These are phyloP conservation scores for Platycheirus albimanus DNA, from an alignment of 2,888 invertebrate genomes.

Conservation along the genomic window DNA sequence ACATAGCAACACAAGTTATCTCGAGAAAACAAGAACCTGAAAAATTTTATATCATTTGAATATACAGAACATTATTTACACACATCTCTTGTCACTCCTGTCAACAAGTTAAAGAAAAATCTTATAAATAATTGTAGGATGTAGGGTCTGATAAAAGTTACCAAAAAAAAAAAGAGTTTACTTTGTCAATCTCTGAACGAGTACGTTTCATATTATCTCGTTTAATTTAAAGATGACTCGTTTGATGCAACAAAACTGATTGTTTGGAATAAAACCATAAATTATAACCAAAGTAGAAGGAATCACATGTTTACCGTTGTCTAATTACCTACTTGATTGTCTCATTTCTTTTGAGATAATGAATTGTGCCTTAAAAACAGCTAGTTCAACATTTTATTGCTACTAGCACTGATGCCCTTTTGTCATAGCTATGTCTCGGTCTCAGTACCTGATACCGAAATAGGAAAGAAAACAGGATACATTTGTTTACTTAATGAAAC, in stretches of 20 bases:
- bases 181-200: constrained; percentile 29
- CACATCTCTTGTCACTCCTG: constrained; percentile 51
- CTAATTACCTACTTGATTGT: constrained; percentile 38
- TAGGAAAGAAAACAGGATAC: constrained; percentile 37
- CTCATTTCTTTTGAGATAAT: constrained; percentile 23
- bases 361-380: constrained; percentile 23
- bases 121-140: too few relatives aligned
- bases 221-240: constrained; percentile 14
- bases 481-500: constrained; percentile 45
- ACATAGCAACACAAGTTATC: constrained; percentile 62
- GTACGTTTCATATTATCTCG: constrained; percentile 11
- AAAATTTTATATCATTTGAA: constrained; percentile 66
- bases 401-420: constrained; percentile 16
- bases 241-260: constrained; percentile 36
- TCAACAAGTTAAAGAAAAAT: too few relatives aligned
- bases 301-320: constrained; percentile 37
- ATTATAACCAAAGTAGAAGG: constrained; percentile 18
- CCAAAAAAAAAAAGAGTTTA: constrained; percentile 48
- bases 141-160: too few relatives aligned
- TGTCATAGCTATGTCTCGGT: background rate
- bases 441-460: constrained; percentile 1
- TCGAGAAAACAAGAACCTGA: constrained; percentile 46
- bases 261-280: constrained; percentile 38
- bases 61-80: constrained; percentile 58
- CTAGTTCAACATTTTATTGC: constrained; percentile 43